Evolutionary conservation across 2,888 invertebrate species (phyloP).

Genomic region (Julus scanicus): DNA sequence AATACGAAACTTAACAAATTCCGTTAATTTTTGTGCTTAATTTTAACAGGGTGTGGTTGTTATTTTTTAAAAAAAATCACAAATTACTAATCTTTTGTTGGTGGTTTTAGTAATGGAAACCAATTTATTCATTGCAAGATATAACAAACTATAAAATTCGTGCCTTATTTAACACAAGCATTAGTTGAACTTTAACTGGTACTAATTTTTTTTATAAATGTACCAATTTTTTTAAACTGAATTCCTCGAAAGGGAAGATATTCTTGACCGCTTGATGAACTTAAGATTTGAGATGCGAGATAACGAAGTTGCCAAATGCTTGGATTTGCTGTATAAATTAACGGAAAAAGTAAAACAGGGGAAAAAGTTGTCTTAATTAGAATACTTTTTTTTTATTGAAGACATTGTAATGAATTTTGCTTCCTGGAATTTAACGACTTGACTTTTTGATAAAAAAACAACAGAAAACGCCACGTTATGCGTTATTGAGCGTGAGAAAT

Average conservation of each 20-base stretch:
- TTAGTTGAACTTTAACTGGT: neutral
- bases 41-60: neutral
- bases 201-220: neutral
- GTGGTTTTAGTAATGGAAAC: neutral
- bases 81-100: neutral
- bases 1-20: too few species aligned
- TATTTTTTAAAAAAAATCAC: neutral
- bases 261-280: slow-evolving; percentile 30
- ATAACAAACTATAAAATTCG: neutral
- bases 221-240: neutral
- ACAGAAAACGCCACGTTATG: neutral
- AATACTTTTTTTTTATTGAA: neutral
- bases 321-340: neutral
- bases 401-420: neutral
- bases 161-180: neutral
- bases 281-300: neutral
- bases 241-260: slow-evolving; percentile 29
- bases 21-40: neutral
- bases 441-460: neutral
- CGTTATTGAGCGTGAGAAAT: slow-evolving; percentile 11
- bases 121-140: neutral
- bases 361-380: neutral
- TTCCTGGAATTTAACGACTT: slow-evolving; percentile 1
- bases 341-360: too few species aligned
- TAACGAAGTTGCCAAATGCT: neutral